Evolutionary conservation across 2,888 invertebrate species (phyloP).

Genomic region (Arctia plantaginis): DNA sequence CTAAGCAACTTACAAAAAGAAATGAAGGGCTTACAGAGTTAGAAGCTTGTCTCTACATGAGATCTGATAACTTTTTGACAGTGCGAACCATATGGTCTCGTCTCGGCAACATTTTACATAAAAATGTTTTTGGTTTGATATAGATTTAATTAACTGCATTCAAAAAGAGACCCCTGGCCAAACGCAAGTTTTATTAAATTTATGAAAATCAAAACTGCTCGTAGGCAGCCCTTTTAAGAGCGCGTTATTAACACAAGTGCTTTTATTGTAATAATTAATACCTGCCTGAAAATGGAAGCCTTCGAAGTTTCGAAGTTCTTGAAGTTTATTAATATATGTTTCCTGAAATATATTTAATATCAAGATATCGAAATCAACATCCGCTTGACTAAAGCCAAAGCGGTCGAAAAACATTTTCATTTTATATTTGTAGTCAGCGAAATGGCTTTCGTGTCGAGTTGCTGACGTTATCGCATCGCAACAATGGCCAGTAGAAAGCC

Average conservation of each 20-base stretch:
- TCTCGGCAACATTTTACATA: no score
- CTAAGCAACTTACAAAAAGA: no score
- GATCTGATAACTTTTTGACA: no score
- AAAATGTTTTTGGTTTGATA: no score
- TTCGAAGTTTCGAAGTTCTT: no score
- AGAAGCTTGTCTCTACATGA: no score
- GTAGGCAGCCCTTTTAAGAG: background rate
- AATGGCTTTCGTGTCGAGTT: slow-evolving; percentile 27
- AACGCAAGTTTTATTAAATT: background rate
- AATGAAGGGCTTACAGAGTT: no score
- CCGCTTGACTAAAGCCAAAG: slow-evolving; percentile 27
- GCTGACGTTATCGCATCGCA: slow-evolving; percentile 40
- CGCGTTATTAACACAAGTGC: background rate
- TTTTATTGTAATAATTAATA: background rate
- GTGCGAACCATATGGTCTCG: no score
- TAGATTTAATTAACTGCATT: no score
- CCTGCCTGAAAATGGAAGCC: background rate
- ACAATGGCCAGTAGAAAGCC: slow-evolving; percentile 48
- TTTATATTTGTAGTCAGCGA: slow-evolving; percentile 21
- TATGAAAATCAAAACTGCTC: slow-evolving; percentile 10
- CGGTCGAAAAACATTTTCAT: slow-evolving; percentile 26
- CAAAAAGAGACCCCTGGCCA: no score
- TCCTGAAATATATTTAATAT: slow-evolving; percentile 20
- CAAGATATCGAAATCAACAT: slow-evolving; percentile 20
- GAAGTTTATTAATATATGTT: slow-evolving; percentile 8